Evolutionary conservation across 2,888 invertebrate species (phyloP).

Genomic region (Macaria notata): DNA sequence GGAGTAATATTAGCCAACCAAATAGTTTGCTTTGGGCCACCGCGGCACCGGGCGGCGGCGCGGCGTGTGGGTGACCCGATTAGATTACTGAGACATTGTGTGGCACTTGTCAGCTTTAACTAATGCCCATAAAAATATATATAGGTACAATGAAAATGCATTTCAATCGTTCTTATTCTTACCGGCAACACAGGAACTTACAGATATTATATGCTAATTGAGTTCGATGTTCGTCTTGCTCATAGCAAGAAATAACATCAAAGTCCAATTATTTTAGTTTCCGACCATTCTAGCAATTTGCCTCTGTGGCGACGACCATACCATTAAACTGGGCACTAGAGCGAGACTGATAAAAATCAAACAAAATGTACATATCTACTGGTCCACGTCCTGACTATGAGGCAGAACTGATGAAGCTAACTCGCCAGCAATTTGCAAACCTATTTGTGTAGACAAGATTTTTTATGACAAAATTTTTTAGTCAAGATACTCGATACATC

Average conservation of each 20-base stretch:
- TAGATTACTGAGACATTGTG: slow-evolving; percentile 67
- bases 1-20: too few species aligned
- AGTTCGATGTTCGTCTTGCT: background rate
- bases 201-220: background rate
- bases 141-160: slow-evolving; percentile 26
- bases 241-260: slow-evolving; percentile 22
- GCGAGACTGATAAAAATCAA: slow-evolving; percentile 33
- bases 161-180: slow-evolving; percentile 11
- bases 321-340: slow-evolving; percentile 5
- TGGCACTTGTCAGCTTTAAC: slow-evolving; percentile 63
- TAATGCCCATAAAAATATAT: slow-evolving; percentile 45
- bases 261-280: slow-evolving; percentile 20
- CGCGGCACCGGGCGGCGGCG: slow-evolving; percentile 10
- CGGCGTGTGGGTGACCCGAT: slow-evolving; percentile 56
- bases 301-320: slow-evolving; percentile 32
- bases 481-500: too few species aligned
- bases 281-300: slow-evolving; percentile 35
- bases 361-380: slow-evolving; percentile 31
- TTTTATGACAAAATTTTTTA: too few species aligned
- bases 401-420: too few species aligned
- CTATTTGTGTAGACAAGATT: too few species aligned
- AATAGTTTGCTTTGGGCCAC: slow-evolving; percentile 24
- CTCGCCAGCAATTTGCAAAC: too few species aligned
- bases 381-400: slow-evolving; percentile 2
- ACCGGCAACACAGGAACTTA: background rate